Conservation (phyloP, 1,140 invertebrate genomes). For the Drosophila sulfurigaster region DNA sequence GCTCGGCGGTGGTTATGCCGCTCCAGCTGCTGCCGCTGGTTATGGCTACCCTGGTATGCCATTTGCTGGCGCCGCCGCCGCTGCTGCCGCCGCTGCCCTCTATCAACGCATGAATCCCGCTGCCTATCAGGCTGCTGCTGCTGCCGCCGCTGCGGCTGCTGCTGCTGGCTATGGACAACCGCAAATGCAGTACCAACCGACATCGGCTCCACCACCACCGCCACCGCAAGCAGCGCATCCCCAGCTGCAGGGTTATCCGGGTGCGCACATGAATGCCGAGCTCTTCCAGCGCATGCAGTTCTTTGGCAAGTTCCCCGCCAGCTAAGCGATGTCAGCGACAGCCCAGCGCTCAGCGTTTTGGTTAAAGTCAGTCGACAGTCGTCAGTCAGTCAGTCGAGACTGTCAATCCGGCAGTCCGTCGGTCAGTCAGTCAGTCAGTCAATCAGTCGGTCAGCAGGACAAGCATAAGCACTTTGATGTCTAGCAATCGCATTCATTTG, state of each 20-base stretch:
- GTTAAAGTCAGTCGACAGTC: conserved; percentile 44
- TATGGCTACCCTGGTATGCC: conserved; percentile 74
- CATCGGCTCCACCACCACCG: conserved; percentile 13
- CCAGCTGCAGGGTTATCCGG: conserved; percentile 57
- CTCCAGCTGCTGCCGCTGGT: conserved; percentile 47
- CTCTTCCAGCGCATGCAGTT: conserved; percentile 82
- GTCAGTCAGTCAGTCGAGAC: conserved; percentile 19
- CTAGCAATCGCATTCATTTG: conserved; percentile 44
- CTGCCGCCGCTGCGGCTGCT: conserved; percentile 54
- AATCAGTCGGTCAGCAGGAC: conserved; percentile 8
- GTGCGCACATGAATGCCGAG: conserved; percentile 68
- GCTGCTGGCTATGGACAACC: conserved; percentile 47
- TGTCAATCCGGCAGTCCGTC: too few relatives aligned
- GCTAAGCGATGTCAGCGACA: conserved; percentile 48
- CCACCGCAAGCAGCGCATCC: conserved; percentile 38
- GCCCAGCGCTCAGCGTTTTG: conserved; percentile 71
- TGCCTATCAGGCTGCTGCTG: conserved; percentile 68
- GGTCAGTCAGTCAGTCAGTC: conserved; percentile 4
- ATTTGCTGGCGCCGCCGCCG: conserved; percentile 65
- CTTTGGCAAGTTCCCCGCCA: conserved; percentile 78
- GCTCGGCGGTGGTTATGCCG: conserved; percentile 62
- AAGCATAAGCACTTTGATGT: conserved; percentile 48
- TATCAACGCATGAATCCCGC: conserved; percentile 78
- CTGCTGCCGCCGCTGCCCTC: conserved; percentile 76
- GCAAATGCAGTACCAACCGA: conserved; percentile 61